Percentiles rank a stretch among this genome's conserved stretches.
Evolutionary conservation across 2,113 vertebrate species (phyloP).

Genomic region (Riparia riparia): DNA sequence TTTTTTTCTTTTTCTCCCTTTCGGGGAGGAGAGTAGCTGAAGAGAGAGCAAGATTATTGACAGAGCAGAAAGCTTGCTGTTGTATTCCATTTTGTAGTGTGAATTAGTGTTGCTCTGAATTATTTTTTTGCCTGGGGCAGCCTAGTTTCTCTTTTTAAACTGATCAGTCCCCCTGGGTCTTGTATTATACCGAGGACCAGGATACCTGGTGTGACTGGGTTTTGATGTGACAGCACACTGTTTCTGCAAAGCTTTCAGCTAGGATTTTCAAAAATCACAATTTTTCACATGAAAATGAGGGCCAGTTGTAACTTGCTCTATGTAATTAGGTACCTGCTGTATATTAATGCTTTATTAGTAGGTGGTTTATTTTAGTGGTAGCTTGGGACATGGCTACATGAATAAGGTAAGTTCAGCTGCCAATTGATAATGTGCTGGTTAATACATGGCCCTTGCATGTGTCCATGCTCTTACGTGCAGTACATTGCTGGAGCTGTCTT

Average conservation of each 20-base stretch:
- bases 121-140: constrained; percentile 24
- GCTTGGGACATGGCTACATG: not conserved
- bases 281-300: constrained; percentile 9
- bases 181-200: constrained; percentile 2
- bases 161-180: constrained; percentile 26
- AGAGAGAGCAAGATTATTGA: not conserved
- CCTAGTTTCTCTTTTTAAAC: constrained; percentile 59
- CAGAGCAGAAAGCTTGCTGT: not conserved
- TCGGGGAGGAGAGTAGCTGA: not conserved
- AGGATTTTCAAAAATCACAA: not conserved
- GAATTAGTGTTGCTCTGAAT: constrained; percentile 49
- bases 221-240: constrained; percentile 24
- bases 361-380: not conserved
- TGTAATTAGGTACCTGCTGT: not conserved
- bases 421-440: not conserved
- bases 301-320: not conserved
- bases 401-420: not conserved
- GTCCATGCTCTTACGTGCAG: not conserved
- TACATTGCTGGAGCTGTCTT: accelerated
- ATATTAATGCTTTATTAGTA: constrained; percentile 19
- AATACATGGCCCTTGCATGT: accelerated
- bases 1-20: not conserved
- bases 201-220: constrained; percentile 26
- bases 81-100: constrained; percentile 8
- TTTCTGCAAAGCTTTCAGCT: constrained; percentile 39